A percentile compares a stretch with the other conserved stretches of the same genome.
These are phyloP conservation scores for Callosobruchus maculatus DNA, from an alignment of 2,888 invertebrate species.

Conservation along the genomic window DNA sequence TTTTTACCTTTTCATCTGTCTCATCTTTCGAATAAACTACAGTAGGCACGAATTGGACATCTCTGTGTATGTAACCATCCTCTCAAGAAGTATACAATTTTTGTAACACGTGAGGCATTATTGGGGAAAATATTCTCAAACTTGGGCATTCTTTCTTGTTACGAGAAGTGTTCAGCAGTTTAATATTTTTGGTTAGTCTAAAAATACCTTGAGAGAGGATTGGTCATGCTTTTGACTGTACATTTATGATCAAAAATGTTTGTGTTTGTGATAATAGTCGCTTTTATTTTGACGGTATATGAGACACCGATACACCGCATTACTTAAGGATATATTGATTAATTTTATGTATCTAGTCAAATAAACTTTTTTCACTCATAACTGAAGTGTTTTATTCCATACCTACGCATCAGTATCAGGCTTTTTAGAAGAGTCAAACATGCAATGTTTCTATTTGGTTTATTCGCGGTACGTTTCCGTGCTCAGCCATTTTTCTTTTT, in stretches of 20 bases:
- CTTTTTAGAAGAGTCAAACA: no score
- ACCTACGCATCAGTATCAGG: background rate
- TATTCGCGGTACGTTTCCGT: no score
- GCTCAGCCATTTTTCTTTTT: no score
- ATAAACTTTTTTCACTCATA: conserved; percentile 28
- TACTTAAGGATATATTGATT: conserved; percentile 18
- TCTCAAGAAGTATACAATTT: background rate
- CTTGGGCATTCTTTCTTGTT: background rate
- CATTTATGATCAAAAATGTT: conserved; percentile 2
- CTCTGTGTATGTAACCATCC: background rate
- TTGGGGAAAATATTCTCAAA: background rate
- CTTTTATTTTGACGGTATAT: conserved; percentile 22
- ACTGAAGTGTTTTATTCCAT: background rate
- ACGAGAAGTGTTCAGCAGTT: background rate
- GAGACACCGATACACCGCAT: conserved; percentile 12
- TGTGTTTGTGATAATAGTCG: conserved; percentile 27
- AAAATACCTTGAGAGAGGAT: background rate
- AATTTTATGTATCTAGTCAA: conserved; percentile 32
- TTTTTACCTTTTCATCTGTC: background rate
- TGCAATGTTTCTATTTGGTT: no score
- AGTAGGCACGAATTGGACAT: background rate
- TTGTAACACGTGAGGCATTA: background rate
- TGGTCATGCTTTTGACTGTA: background rate
- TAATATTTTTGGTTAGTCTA: background rate
- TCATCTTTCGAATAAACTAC: background rate